These are phyloP conservation scores for Graptemys geographica DNA, from an alignment of 2,797 vertebrate species.

Conservation along the genomic window DNA sequence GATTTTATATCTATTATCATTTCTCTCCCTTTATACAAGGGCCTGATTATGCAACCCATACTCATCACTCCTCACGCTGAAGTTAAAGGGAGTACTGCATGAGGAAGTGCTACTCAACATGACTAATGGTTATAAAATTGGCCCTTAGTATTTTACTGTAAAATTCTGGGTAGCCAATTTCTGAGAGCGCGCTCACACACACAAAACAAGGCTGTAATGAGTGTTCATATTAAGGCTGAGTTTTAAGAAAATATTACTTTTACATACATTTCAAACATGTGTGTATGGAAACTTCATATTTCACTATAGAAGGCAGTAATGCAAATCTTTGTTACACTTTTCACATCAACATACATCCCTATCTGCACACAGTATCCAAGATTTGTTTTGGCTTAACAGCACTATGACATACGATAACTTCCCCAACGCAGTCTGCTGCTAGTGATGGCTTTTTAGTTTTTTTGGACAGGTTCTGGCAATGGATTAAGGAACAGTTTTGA, in stretches of 20 bases:
- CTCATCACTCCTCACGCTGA: background rate
- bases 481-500: slow-evolving; percentile 36
- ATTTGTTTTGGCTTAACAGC: background rate
- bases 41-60: background rate
- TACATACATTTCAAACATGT: background rate
- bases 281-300: background rate
- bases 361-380: background rate
- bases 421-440: background rate
- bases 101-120: background rate
- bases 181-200: no score
- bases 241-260: background rate
- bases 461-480: slow-evolving; percentile 66
- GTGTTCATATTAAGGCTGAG: background rate
- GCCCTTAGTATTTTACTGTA: no score
- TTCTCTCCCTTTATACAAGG: background rate
- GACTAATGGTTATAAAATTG: background rate
- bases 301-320: background rate
- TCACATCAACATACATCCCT: background rate
- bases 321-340: background rate
- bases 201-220: background rate
- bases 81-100: background rate
- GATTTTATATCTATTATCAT: background rate
- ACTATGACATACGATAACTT: slow-evolving; percentile 2
- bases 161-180: no score
- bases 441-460: slow-evolving; percentile 52